phyloP scores from a whole-genome alignment of 2,888 invertebrate genomes.

The Muschampia plurimacula region DNA sequence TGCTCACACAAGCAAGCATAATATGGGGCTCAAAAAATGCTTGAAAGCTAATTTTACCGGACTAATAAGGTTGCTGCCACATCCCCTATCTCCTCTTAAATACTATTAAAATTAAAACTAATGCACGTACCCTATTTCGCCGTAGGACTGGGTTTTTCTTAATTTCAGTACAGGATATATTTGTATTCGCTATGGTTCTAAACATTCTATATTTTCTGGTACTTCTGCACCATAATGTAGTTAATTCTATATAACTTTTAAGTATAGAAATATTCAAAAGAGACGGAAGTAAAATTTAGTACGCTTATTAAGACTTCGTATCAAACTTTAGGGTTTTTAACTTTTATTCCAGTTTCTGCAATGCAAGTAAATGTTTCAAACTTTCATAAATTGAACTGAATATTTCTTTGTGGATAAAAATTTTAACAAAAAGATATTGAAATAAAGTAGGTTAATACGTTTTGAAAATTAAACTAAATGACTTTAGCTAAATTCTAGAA shows the following conservation, averaged over 20 bases:
- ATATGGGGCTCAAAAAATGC: not conserved
- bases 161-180: not conserved
- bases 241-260: not conserved
- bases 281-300: not conserved
- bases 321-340: not conserved
- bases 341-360: too few species aligned
- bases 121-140: constrained; percentile 4
- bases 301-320: not conserved
- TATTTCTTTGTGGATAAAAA: too few species aligned
- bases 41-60: constrained; percentile 8
- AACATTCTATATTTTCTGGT: not conserved
- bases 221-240: not conserved
- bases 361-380: too few species aligned
- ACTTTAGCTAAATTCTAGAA: not conserved
- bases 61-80: constrained; percentile 5
- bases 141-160: not conserved
- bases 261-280: not conserved
- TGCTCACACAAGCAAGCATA: not conserved
- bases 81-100: not conserved
- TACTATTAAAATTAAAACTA: not conserved
- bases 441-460: not conserved
- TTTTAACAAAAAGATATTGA: not conserved
- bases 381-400: too few species aligned
- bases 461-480: too few species aligned
- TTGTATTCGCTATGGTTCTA: constrained; percentile 6